Conservation (phyloP, 2,797 vertebrate species). For the Selene dorsalis region DNA sequence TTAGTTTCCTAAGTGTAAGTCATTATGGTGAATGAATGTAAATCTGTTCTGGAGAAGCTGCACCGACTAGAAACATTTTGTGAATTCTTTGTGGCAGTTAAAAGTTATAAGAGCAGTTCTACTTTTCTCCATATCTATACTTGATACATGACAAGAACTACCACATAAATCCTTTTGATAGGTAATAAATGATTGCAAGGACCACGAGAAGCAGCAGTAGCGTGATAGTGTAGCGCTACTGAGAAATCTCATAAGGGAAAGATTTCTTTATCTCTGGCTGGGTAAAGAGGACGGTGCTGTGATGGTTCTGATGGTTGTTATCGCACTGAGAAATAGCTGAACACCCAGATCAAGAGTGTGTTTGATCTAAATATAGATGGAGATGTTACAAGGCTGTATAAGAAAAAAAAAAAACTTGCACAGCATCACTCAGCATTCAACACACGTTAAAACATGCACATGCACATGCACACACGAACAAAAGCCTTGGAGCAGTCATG, state of each 20-base stretch:
- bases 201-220: neutral
- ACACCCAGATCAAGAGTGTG: conserved; percentile 53
- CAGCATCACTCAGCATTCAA: conserved; percentile 43
- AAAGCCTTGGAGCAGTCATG: conserved; percentile 26
- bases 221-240: conserved; percentile 10
- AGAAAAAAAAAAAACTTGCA: conserved; percentile 30
- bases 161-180: neutral
- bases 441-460: conserved; percentile 19
- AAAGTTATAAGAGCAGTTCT: conserved; percentile 8
- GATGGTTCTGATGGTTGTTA: conserved; percentile 40
- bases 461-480: conserved; percentile 18
- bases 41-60: neutral
- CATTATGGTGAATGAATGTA: too few relatives aligned
- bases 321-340: conserved; percentile 46
- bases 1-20: neutral
- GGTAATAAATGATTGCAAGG: neutral
- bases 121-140: neutral
- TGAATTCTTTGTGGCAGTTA: neutral
- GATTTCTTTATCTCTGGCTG: conserved; percentile 14
- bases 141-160: neutral
- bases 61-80: neutral
- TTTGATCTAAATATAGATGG: conserved; percentile 74
- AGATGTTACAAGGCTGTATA: conserved; percentile 45
- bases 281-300: conserved; percentile 22
- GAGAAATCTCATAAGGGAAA: conserved; percentile 15